Percentiles rank a stretch among this genome's conserved stretches.
phyloP scores from a whole-genome alignment of 1,140 invertebrate genomes.

The Aphelenchoides besseyi region DNA sequence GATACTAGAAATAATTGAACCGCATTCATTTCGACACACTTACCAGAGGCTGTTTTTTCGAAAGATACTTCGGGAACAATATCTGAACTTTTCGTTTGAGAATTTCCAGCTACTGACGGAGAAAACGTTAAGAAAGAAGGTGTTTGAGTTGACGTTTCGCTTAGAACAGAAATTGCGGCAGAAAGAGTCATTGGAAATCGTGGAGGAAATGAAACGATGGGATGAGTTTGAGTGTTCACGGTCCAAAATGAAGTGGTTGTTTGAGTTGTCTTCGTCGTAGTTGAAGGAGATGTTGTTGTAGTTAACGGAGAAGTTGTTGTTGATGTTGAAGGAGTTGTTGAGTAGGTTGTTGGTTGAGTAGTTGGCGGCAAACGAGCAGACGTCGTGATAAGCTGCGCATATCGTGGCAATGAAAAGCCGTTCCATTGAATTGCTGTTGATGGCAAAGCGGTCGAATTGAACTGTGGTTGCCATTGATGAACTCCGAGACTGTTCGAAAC shows the following conservation, averaged over 20 bases:
- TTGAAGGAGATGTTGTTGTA: slow-evolving; percentile 1
- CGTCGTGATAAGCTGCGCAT: too few relatives aligned
- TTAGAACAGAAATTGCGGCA: neutral
- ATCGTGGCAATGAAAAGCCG: too few relatives aligned
- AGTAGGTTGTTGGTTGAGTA: neutral
- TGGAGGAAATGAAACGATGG: neutral
- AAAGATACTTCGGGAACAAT: too few relatives aligned
- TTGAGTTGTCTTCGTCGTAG: slow-evolving; percentile 26
- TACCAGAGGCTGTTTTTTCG: too few relatives aligned
- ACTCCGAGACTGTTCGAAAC: slow-evolving; percentile 8
- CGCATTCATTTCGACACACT: too few relatives aligned
- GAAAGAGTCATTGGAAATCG: neutral
- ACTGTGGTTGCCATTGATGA: neutral
- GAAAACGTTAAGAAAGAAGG: too few relatives aligned
- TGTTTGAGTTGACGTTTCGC: neutral
- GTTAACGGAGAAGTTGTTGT: slow-evolving; percentile 21
- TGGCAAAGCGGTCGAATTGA: neutral
- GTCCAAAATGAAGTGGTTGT: slow-evolving; percentile 21
- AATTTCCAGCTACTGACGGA: too few relatives aligned
- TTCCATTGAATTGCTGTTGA: neutral
- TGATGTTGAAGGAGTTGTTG: neutral
- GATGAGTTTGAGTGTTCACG: neutral
- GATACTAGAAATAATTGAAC: too few relatives aligned
- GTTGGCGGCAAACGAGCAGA: too few relatives aligned
- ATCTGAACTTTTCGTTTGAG: too few relatives aligned